Conservation (phyloP, 2,888 invertebrate genomes). For the Melanotus villosus region DNA sequence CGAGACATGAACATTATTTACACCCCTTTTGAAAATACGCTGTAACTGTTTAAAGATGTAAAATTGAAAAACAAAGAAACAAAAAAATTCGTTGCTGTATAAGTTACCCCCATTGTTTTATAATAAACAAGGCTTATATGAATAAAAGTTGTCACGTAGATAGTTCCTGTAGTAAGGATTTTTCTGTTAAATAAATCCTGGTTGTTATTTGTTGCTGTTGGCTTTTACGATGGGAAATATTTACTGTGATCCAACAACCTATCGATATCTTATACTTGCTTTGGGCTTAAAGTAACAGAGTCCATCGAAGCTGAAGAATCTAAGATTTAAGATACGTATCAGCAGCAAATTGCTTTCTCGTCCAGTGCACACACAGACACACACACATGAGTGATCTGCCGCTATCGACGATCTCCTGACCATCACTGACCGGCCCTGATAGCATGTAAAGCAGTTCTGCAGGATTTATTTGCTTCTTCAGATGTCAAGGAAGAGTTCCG, state of each 20-base stretch:
- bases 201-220: no score
- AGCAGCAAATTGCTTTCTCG: slow-evolving; percentile 61
- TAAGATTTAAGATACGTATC: slow-evolving; percentile 58
- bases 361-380: slow-evolving; percentile 56
- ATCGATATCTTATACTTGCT: slow-evolving; percentile 8
- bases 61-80: no score
- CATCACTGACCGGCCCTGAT: slow-evolving; percentile 46
- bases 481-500: slow-evolving; percentile 42
- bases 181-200: slow-evolving; percentile 7
- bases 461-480: slow-evolving; percentile 48
- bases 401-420: slow-evolving; percentile 54
- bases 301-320: slow-evolving; percentile 42
- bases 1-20: no score
- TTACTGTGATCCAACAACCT: neutral
- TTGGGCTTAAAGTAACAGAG: slow-evolving; percentile 3
- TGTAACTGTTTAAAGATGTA: no score
- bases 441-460: slow-evolving; percentile 43
- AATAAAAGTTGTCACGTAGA: no score
- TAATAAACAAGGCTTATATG: no score
- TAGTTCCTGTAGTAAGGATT: neutral
- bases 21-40: no score
- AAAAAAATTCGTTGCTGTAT: no score
- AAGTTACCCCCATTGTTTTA: no score
- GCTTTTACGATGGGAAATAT: slow-evolving; percentile 14
- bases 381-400: slow-evolving; percentile 58